Conservation (phyloP, 2,113 vertebrate species). For the Macheiramphus alcinus region DNA sequence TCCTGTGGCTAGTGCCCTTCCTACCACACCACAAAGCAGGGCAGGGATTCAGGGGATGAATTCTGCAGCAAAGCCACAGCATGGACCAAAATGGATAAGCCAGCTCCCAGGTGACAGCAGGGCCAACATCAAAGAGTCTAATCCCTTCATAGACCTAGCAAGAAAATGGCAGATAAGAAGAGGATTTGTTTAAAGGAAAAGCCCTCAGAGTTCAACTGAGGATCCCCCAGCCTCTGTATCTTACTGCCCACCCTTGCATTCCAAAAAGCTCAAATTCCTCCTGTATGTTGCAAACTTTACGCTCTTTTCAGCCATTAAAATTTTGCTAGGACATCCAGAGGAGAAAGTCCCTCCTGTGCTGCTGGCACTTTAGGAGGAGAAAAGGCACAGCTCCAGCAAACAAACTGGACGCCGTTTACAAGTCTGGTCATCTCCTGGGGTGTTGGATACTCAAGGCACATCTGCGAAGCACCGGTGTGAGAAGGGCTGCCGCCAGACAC, state of each 20-base stretch:
- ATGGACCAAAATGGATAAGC: not conserved
- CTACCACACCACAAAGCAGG: not conserved
- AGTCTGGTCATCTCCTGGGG: not conserved
- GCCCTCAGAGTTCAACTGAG: not conserved
- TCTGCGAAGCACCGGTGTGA: not conserved
- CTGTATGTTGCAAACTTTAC: accelerated
- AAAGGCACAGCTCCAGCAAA: not conserved
- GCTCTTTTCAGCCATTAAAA: not conserved
- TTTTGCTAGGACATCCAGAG: not conserved
- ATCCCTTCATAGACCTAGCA: not conserved
- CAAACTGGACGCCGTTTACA: not conserved
- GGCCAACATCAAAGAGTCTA: not conserved
- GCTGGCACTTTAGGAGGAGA: not conserved
- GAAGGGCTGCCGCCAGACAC: not conserved
- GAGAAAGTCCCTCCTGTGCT: not conserved
- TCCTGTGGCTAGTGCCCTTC: not conserved
- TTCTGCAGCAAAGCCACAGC: not conserved
- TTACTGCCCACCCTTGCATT: not conserved
- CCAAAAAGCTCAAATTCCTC: not conserved
- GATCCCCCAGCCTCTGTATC: not conserved
- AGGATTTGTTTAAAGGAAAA: not conserved
- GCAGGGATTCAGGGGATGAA: not conserved
- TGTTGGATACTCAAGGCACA: accelerated
- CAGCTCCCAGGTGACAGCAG: not conserved
- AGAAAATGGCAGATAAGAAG: not conserved